Evolutionary conservation across 37 sponge, comb jelly and placozoan genomes (phyloP), one percentile per base, ranked within the genome.

Genomic region (Beroe ovata): DNA sequence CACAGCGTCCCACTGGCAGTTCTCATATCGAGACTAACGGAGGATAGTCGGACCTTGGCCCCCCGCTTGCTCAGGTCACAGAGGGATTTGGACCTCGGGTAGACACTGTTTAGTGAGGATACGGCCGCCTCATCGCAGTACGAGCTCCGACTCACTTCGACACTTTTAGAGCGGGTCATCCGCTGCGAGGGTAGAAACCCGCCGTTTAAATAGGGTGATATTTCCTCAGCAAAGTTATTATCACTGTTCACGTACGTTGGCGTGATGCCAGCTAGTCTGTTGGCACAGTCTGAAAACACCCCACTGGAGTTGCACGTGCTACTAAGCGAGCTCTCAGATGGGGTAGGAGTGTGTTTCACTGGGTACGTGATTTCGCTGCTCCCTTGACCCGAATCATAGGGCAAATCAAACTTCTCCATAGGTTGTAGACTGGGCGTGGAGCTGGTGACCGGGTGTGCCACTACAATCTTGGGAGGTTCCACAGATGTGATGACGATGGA

Each of bases 401-500:
- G 84, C 8, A 28, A 25, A 41, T 77, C 54, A 6, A 77, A 8
- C 18, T 61, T 61, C 28, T 61, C 63, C 3, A 25, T 4, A 25
- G 22, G 22, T 11, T 47, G 54, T 11, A 47, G 54, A 8, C 1
- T 6, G 36, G 36, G 69, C 18, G 33, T 66, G 18, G 69, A 8
- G 36, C 34, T 66, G 16, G 33, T 4, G 14, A 29, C 30, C 25
- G 16, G 25, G 69, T 34, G 2, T 1, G 26, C 8, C 84, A 36
- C 38, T 2, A n/a, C 54, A 26, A 11, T 25, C 4, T 16, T 14
- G 8, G 36, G 18, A 6, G 42, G 84, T 1, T 39, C 84, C 23
- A 42, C 84, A 1, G 54, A 35, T 21, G 84, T 77, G 42, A 77
- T 77, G 18, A 77, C 84, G 16, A 77, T 77, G 54, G 84, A 77